A percentile compares a stretch with the other conserved stretches of the same genome.
Evolutionary conservation across 2,888 invertebrate species (phyloP).

Genomic region (Hirtodrosophila duncani): DNA sequence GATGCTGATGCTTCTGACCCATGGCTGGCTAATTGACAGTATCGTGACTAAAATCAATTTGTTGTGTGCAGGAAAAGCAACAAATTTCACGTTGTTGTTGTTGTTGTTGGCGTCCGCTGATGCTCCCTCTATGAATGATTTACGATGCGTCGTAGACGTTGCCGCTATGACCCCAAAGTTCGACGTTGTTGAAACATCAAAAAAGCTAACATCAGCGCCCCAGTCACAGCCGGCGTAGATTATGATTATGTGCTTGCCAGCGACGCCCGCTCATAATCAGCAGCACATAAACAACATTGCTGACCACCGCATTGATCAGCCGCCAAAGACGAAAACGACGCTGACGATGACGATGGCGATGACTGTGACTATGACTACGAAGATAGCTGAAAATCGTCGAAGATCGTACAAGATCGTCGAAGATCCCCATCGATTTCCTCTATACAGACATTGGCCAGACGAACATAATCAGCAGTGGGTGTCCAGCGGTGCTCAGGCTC

Average conservation of each 20-base stretch:
- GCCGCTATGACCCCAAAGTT: conserved; percentile 64
- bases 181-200: conserved; percentile 71
- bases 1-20: conserved; percentile 67
- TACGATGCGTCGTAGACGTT: conserved; percentile 70
- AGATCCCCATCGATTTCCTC: conserved; percentile 43
- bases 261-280: conserved; percentile 69
- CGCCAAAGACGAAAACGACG: conserved; percentile 11
- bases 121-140: conserved; percentile 72
- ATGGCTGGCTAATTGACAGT: conserved; percentile 77
- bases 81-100: conserved; percentile 64
- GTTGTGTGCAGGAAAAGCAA: conserved; percentile 67
- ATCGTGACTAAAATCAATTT: conserved; percentile 78
- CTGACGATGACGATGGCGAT: too few relatives aligned
- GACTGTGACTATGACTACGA: too few relatives aligned
- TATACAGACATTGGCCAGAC: conserved; percentile 57
- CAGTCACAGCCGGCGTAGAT: conserved; percentile 13
- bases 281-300: conserved; percentile 68
- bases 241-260: conserved; percentile 59
- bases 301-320: conserved; percentile 61
- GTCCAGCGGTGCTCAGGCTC: conserved; percentile 43
- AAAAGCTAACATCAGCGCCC: conserved; percentile 46
- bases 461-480: conserved; percentile 65
- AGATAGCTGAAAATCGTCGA: conserved; percentile 16
- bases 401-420: conserved; percentile 33
- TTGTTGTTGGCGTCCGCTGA: conserved; percentile 16